These are phyloP conservation scores for Strix aluco DNA, from an alignment of 2,113 vertebrate species.

Conservation along the genomic window DNA sequence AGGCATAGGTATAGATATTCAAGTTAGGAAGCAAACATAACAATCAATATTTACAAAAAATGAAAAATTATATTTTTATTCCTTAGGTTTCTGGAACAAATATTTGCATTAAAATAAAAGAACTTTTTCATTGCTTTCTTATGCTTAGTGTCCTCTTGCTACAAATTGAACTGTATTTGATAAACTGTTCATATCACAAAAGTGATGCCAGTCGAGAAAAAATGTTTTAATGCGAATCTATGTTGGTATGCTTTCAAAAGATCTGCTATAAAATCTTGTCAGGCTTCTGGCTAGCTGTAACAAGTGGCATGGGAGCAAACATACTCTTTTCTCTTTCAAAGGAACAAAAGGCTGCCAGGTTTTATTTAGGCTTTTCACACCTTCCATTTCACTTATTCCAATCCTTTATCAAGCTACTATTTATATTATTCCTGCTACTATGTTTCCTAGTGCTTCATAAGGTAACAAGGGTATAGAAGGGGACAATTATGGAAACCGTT, in stretches of 20 bases:
- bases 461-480: not conserved
- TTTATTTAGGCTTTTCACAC: not conserved
- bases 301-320: not conserved
- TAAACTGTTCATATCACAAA: not conserved
- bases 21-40: not conserved
- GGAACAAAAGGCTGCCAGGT: not conserved
- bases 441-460: not conserved
- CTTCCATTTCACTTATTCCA: not conserved
- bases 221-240: not conserved
- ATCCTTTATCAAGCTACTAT: not conserved
- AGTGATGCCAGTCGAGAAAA: not conserved
- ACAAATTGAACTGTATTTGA: not conserved
- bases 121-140: not conserved
- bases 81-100: not conserved
- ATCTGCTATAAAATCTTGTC: not conserved
- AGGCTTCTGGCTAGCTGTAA: not conserved
- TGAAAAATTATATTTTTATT: not conserved
- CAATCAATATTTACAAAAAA: not conserved
- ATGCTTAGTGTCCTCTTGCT: not conserved
- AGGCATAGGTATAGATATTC: not conserved
- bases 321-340: not conserved
- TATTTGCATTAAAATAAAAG: not conserved
- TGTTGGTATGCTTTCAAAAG: not conserved
- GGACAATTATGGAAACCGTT: not conserved
- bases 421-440: not conserved